Conservation (phyloP, 2,888 invertebrate genomes). For the Xestia c-nigrum region DNA sequence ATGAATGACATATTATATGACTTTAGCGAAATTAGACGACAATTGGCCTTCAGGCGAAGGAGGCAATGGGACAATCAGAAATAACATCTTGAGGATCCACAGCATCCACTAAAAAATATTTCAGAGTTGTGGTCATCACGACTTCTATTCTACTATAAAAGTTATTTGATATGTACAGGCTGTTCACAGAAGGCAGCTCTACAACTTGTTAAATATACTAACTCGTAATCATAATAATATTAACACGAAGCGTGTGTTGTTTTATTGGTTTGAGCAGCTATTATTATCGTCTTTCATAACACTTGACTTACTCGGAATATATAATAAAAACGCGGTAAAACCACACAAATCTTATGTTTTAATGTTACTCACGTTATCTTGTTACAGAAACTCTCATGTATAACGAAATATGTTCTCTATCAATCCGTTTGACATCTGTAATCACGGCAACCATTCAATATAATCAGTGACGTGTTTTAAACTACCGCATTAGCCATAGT, state of each 20-base stretch:
- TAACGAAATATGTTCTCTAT: background rate
- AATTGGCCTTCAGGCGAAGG: conserved; percentile 5
- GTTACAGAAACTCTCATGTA: background rate
- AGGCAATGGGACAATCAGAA: background rate
- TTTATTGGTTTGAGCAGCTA: background rate
- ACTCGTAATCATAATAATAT: conserved; percentile 20
- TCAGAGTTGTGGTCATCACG: background rate
- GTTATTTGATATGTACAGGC: conserved; percentile 17
- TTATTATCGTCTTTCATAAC: conserved; percentile 1
- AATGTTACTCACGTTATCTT: too few species aligned
- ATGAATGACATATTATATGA: background rate
- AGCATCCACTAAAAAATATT: conserved; percentile 10
- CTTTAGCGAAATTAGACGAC: background rate
- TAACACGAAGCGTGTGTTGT: conserved; percentile 9
- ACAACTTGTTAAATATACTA: background rate
- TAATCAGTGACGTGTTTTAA: background rate
- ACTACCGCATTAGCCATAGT: background rate
- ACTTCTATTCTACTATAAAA: conserved; percentile 1
- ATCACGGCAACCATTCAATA: background rate
- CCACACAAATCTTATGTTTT: conserved; percentile 7
- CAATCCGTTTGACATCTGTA: background rate
- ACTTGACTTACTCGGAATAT: conserved; percentile 7
- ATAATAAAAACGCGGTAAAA: conserved; percentile 25
- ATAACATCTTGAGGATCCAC: conserved; percentile 3
- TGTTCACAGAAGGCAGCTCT: conserved; percentile 5